phyloP scores from a whole-genome alignment of 2,113 vertebrate species.

The Nycticorax nycticorax region DNA sequence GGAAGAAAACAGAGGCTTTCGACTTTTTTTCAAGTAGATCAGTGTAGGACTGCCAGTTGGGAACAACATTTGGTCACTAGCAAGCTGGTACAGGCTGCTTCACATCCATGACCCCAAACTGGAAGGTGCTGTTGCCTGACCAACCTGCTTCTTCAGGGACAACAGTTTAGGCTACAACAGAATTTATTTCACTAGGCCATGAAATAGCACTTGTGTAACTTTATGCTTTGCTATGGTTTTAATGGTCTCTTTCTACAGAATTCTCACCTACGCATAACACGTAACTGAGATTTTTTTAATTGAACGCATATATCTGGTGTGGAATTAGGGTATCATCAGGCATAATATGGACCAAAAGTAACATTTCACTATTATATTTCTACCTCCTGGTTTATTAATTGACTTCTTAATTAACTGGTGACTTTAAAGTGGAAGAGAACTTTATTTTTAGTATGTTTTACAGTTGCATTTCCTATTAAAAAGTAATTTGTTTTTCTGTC shows the following conservation, averaged over 20 bases:
- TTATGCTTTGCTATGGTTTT: neutral
- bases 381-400: neutral
- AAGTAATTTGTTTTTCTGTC: neutral
- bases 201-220: neutral
- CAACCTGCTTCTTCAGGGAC: neutral
- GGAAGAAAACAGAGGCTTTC: neutral
- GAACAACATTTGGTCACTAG: constrained; percentile 18
- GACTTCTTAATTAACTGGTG: neutral
- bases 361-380: neutral
- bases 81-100: constrained; percentile 14
- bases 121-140: neutral
- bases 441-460: neutral
- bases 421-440: neutral
- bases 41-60: constrained; percentile 2
- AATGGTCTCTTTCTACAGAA: neutral
- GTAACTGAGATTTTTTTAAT: neutral
- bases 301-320: neutral
- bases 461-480: neutral
- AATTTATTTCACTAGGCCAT: neutral
- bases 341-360: neutral
- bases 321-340: neutral
- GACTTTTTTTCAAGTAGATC: neutral
- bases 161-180: neutral
- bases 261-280: neutral
- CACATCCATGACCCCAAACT: neutral